These are phyloP conservation scores for Dromaius novaehollandiae DNA, from an alignment of 2,113 vertebrate genomes.

Conservation along the genomic window DNA sequence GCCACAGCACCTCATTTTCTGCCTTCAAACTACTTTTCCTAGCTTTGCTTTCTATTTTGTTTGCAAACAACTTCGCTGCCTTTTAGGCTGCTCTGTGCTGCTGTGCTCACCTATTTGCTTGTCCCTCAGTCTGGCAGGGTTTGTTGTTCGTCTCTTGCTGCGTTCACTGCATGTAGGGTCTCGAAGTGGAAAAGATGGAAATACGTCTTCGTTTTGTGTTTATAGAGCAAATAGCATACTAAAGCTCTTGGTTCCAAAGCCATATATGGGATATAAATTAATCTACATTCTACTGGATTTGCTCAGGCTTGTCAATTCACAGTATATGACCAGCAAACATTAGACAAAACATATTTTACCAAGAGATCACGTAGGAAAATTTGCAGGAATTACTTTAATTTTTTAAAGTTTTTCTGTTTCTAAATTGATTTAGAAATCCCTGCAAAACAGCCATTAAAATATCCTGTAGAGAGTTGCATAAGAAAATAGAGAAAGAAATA, in stretches of 20 bases:
- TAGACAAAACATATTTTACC: neutral
- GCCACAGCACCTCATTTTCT: neutral
- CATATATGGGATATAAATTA: neutral
- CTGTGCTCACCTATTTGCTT: neutral
- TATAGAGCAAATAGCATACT: neutral
- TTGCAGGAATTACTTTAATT: neutral
- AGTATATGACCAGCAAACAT: neutral
- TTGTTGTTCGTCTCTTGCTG: neutral
- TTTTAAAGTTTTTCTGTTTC: neutral
- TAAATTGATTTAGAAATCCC: neutral
- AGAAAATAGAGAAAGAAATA: neutral
- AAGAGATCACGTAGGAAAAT: neutral
- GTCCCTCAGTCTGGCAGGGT: neutral
- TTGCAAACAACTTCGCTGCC: neutral
- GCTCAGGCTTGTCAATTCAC: neutral
- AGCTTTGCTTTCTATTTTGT: neutral
- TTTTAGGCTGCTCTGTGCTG: neutral
- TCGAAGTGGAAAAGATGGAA: neutral
- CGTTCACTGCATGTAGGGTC: neutral
- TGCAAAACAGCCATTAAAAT: fast-evolving
- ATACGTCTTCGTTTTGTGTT: neutral
- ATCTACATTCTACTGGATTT: neutral
- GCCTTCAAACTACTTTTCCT: neutral
- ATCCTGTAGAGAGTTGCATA: neutral
- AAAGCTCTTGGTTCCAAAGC: neutral